Conservation (phyloP, 2,113 vertebrate genomes). For the Paratilapia polleni region DNA sequence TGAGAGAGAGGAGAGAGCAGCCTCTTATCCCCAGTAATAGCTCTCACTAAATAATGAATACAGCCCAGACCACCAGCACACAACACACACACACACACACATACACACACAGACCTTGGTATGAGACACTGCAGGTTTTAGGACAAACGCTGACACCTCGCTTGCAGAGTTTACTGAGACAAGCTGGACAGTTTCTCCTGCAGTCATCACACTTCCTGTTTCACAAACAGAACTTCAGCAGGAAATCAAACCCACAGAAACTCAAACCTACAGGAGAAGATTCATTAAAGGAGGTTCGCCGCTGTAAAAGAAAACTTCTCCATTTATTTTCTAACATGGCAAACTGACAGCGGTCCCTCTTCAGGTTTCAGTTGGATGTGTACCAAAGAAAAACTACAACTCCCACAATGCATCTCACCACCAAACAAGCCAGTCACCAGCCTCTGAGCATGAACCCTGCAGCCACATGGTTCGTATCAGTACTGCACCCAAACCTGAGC, state of each 20-base stretch:
- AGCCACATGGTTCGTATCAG: no score
- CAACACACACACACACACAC: constrained; percentile 9
- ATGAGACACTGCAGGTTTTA: constrained; percentile 15
- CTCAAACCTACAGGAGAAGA: neutral
- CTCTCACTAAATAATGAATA: constrained; percentile 85
- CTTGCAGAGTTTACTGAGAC: neutral
- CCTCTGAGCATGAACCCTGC: neutral
- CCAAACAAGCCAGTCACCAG: neutral
- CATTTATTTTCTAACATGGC: neutral
- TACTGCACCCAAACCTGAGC: no score
- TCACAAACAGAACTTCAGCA: neutral
- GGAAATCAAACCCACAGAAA: no score
- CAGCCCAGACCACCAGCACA: constrained; percentile 37
- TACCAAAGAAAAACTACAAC: neutral
- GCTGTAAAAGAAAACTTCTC: neutral
- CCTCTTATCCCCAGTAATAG: constrained; percentile 84
- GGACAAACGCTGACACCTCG: constrained; percentile 27
- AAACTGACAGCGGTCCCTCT: neutral
- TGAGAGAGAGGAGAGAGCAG: constrained; percentile 77
- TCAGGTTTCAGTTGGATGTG: neutral
- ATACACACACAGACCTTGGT: constrained; percentile 6
- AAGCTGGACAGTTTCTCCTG: neutral
- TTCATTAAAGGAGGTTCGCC: neutral
- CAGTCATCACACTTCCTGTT: no score
- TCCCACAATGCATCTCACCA: constrained; percentile 10